Evolutionary conservation across 2,888 invertebrate genomes (phyloP).

Genomic region (Carpatolechia fugitivella): DNA sequence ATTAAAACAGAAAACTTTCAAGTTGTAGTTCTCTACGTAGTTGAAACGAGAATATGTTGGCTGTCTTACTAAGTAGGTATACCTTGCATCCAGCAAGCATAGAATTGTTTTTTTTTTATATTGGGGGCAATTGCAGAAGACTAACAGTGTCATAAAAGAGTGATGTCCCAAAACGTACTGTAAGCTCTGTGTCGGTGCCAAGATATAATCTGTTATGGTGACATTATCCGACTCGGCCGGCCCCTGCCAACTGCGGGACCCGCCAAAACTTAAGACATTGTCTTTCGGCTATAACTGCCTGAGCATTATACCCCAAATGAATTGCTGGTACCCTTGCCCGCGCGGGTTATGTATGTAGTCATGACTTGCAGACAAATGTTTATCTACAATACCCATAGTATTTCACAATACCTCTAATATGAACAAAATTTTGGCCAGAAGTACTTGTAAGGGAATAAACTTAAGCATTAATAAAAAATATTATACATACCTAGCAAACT

Average conservation of each 20-base stretch:
- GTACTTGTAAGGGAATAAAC: no score
- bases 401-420: no score
- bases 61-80: constrained; percentile 2
- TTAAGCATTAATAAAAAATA: no score
- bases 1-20: background rate
- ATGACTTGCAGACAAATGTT: background rate
- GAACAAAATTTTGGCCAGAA: no score
- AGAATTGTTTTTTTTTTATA: constrained; percentile 14
- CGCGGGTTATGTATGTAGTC: background rate
- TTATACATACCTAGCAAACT: background rate
- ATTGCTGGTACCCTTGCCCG: background rate
- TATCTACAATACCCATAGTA: no score
- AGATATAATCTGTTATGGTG: constrained; percentile 77
- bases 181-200: constrained; percentile 57
- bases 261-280: constrained; percentile 61
- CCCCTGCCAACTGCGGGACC: constrained; percentile 63
- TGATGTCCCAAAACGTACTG: constrained; percentile 54
- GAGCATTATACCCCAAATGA: background rate
- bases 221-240: constrained; percentile 61
- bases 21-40: background rate
- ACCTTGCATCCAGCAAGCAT: background rate
- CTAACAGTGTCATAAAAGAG: constrained; percentile 50
- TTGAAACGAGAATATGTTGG: background rate
- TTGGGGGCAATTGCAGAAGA: constrained; percentile 25
- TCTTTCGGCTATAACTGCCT: constrained; percentile 22